Evolutionary conservation across 2,113 vertebrate genomes (phyloP), one percentile per base, ranked within the genome.

Genomic region (Corythaeola cristata): DNA sequence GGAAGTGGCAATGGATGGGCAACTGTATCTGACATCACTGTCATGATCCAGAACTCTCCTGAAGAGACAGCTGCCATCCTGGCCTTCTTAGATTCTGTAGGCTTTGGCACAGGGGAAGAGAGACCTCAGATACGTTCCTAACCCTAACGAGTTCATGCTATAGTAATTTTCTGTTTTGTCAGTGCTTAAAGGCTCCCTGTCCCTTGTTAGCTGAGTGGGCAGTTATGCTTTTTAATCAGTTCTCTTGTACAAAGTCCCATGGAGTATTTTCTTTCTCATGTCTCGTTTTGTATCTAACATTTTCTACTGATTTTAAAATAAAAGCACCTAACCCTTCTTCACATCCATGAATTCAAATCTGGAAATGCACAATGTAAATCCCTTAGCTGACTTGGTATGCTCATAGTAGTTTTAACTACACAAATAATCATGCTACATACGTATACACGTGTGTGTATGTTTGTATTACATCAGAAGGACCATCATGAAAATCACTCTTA

Each of bases 281-380:
- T 6, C 52, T 13, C 28, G 11, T 49, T 67, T 66, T 85, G 18
- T 41, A n/a, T 62, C 39, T 68, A 71, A 26, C 45, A 23, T 68
- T 71, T 96, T 96, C 62, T 88, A 85, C 11, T 73, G 35, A 41
- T 80, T 96, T 94, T 75, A 92, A 97, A 96, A 81, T n/a, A 50
- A 64, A 93, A 76, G 12, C n/a, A 44, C n/a, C 47, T 64, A 39
- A 86, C 37, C 11, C 8, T 14, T 35, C 59, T 82, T 94, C 12
- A 60, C 11, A 59, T 37, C 71, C 19, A 79, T 89, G 81, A 55
- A 89, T 59, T 62, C 23, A 84, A 71, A 53, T 3, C 4, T 35
- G 23, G 45, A 77, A 88, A 13, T 53, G 4, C 15, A 1, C 15
- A 30, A 64, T 55, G 39, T 8, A 86, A 84, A 55, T 35, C 5